phyloP scores from a whole-genome alignment of 2,797 vertebrate species.

The Tauraco hartlaubi region DNA sequence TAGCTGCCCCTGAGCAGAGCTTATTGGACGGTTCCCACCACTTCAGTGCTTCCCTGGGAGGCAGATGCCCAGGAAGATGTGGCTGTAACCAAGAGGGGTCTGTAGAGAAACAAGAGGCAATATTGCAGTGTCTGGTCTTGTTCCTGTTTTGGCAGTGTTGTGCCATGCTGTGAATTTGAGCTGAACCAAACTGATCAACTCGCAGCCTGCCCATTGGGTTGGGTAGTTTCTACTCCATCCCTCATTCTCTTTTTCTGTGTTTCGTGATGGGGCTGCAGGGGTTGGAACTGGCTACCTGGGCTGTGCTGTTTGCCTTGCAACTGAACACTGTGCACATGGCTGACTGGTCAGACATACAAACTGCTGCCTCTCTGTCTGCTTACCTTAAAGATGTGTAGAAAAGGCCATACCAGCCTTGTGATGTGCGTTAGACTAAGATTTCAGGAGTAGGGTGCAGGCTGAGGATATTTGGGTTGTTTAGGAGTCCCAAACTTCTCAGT shows the following conservation, averaged over 20 bases:
- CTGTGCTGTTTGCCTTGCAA: not conserved
- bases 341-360: not conserved
- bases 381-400: not conserved
- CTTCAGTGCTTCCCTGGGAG: not conserved
- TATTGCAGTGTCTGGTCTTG: not conserved
- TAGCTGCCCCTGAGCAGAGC: not conserved
- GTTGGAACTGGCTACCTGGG: not conserved
- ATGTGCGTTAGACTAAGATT: not conserved
- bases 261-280: not conserved
- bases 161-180: not conserved
- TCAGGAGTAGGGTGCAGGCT: not conserved
- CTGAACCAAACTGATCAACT: not conserved
- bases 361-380: not conserved
- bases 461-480: not conserved
- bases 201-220: not conserved
- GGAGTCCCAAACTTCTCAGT: not conserved
- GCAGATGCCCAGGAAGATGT: not conserved
- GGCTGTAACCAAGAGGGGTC: not conserved
- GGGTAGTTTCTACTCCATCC: not conserved
- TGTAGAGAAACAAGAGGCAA: not conserved
- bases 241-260: not conserved
- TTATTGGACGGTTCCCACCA: accelerated
- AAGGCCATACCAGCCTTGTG: not conserved
- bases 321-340: accelerated
- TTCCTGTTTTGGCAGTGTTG: not conserved